Evolutionary conservation across 2,888 invertebrate species (phyloP), one percentile per base, ranked within the genome.

Genomic region (Hemaris fuciformis): DNA sequence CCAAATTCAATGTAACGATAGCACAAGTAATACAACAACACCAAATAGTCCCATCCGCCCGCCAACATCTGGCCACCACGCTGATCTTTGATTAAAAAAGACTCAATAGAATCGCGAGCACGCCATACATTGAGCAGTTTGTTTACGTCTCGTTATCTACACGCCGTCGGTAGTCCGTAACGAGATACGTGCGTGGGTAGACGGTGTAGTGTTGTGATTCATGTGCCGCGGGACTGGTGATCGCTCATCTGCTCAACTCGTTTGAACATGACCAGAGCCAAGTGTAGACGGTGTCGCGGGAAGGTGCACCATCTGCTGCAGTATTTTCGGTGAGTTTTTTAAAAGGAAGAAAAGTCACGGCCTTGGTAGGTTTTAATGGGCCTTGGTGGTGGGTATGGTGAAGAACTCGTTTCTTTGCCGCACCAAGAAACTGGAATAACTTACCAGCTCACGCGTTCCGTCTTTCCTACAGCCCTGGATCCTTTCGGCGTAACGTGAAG

Each of bases 251-350:
- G 34, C 34, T 56, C 56, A 42, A 57, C 34, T 38, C 23, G 27
- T n/a, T 56, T 48, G 38, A 61, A 41, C 61, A 65, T 65, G 64
- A 61, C 64, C 20, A 64, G 61, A 60, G 43, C 57, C 63, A 62
- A 57, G 34, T 59, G 61, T 34, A 64, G 59, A 57, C 76, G 78
- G 66, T 89, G 90, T 72, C 83, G 75, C 66, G 88, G 90, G 41
- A 89, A 87, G 74, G 71, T 86, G 66, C 86, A 89, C 68, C 89
- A 91, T 72, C 66, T 88, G 58, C 69, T 88, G 57, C 83, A 85
- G 65, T 88, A 75, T 69, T 75, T 90, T 70, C 86, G 90, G 91
- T 91, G 81, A 83, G 71, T 62, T 66, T 64, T 64, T 59, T 34
- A 3, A 1, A 8, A 18, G 3, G 2, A 15, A 34, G 56, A 56